Percentiles rank a stretch among this genome's conserved stretches.
These are phyloP conservation scores for Philantomba maxwellii DNA, from an alignment of 2,113 vertebrate species.

Conservation along the genomic window DNA sequence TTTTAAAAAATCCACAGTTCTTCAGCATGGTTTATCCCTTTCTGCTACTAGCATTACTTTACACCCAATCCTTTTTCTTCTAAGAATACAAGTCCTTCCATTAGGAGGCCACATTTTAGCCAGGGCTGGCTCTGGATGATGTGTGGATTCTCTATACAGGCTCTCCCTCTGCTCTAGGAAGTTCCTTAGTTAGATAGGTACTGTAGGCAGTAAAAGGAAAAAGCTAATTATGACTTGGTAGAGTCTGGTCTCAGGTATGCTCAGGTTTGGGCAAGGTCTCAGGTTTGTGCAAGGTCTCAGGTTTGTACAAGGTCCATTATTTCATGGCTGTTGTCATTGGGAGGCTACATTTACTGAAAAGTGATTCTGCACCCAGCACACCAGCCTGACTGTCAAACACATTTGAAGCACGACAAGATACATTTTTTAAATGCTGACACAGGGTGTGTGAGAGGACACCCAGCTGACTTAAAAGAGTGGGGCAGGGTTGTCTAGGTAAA, in stretches of 20 bases:
- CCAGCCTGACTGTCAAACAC: neutral
- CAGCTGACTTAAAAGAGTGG: neutral
- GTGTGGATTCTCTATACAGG: neutral
- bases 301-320: neutral
- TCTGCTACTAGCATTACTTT: neutral
- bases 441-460: slow-evolving; percentile 22
- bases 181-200: slow-evolving; percentile 16
- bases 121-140: neutral
- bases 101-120: neutral
- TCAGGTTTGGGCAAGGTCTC: neutral
- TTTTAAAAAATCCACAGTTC: neutral
- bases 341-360: neutral
- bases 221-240: slow-evolving; percentile 4
- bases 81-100: neutral
- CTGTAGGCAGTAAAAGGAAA: neutral
- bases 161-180: neutral
- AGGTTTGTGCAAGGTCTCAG: neutral
- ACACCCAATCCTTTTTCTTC: neutral
- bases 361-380: neutral
- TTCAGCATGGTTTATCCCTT: neutral
- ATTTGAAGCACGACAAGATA: neutral
- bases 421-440: slow-evolving; percentile 34
- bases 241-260: slow-evolving; percentile 13
- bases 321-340: neutral
- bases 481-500: neutral